Evolutionary conservation across 2,888 invertebrate genomes (phyloP), one percentile per base, ranked within the genome.

Genomic region (Digitonthophagus gazella): DNA sequence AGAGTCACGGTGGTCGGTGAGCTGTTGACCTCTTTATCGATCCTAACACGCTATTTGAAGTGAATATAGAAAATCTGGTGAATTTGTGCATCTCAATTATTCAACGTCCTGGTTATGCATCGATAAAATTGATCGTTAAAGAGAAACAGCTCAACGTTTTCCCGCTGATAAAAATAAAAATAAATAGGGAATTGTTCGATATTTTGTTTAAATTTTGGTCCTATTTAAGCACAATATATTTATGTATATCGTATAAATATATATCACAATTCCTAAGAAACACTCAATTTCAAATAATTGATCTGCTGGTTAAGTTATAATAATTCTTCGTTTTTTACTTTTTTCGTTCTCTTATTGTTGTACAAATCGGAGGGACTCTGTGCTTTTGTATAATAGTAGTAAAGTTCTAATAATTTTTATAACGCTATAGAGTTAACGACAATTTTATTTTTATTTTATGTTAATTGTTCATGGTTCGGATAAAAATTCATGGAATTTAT

Each of bases 271-370:
- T 68, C 66, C 70, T 70, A 70, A 65, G 28, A 44, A 70, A 70
- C 70, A 70, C 67, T 58, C 65, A 70, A 58, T 61, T 61, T 19
- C 19, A 61, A 61, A 14, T 68, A 70, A 67, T 68, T 68, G 68
- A 68, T 68, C 68, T 61, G 15, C 28, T 44, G 28, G 67, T 67
- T 67, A 67, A 58, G 65, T 65, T 68, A 65, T 78, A 88, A 89
- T 80, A 91, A 90, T 2, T 90, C 90, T 84, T 91, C 92, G 83
- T 92, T 67, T 67, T 68, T 61, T 67, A 72, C 65, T 28, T 66
- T 68, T 70, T 67, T 66, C 71, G 73, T 70, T 71, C 65, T 67
- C 65, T 78, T 78, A 77, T 78, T 78, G 76, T 80, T 79, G 77
- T 78, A 79, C 77, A 75, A 76, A 75, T 76, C 75, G 78, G 79